phyloP scores from a whole-genome alignment of 1,140 invertebrate genomes.

The Drosophila micromelanica region DNA sequence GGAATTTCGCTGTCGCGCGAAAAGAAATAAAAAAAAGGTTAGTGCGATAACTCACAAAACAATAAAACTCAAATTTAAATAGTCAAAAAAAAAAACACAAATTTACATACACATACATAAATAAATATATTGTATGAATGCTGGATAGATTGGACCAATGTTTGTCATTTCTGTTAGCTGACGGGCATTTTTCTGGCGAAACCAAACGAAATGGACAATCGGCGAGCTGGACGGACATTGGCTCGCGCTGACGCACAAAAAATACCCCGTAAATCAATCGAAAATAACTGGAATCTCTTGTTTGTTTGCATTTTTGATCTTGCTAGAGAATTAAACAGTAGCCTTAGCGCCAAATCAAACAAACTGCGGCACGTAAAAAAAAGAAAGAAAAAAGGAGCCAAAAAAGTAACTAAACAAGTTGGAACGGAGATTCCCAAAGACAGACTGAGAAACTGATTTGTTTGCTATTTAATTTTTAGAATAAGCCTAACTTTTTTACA shows the following conservation, averaged over 20 bases:
- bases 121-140: conserved; percentile 15
- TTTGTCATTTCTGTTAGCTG: conserved; percentile 53
- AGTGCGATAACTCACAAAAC: conserved; percentile 53
- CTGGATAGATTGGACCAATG: conserved; percentile 43
- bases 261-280: conserved; percentile 80
- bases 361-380: conserved; percentile 18
- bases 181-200: conserved; percentile 55
- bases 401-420: conserved; percentile 14
- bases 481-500: background rate
- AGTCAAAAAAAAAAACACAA: conserved; percentile 3
- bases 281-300: conserved; percentile 77
- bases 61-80: conserved; percentile 54
- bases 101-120: conserved; percentile 2
- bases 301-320: conserved; percentile 58
- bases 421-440: conserved; percentile 17
- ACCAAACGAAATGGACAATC: conserved; percentile 38
- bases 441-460: too few relatives aligned
- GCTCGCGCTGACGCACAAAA: conserved; percentile 69
- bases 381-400: background rate
- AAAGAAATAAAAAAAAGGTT: conserved; percentile 36
- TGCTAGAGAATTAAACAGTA: conserved; percentile 68
- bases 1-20: conserved; percentile 66
- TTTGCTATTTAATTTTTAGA: background rate
- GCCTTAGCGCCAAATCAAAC: conserved; percentile 57
- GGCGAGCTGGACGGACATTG: conserved; percentile 30